Evolutionary conservation across 1,140 invertebrate species (phyloP).

Genomic region (Globodera ellingtonae): DNA sequence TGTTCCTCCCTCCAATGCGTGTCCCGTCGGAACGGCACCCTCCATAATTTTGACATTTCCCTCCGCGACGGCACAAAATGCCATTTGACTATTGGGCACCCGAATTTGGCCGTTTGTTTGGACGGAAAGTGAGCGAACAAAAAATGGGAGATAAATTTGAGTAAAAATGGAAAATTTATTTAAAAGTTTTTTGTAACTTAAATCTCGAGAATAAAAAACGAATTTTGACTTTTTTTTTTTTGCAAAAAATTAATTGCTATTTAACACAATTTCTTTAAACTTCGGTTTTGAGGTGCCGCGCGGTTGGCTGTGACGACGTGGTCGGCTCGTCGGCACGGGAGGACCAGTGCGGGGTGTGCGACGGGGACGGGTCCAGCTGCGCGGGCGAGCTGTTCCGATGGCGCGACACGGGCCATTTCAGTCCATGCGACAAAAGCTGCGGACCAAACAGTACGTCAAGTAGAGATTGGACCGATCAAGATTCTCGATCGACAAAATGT

Average conservation of each 20-base stretch:
- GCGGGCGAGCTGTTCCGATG: conserved; percentile 50
- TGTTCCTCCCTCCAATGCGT: not conserved
- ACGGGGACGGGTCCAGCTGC: conserved; percentile 52
- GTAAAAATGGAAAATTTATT: not conserved
- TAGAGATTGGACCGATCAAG: too few species aligned
- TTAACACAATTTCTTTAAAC: not conserved
- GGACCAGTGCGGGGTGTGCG: conserved; percentile 58
- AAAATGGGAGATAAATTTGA: too few species aligned
- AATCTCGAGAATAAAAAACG: too few species aligned
- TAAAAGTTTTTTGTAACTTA: not conserved
- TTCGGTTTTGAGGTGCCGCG: conserved; percentile 8
- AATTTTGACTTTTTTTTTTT: not conserved
- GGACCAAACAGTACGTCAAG: conserved; percentile 44
- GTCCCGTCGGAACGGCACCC: not conserved
- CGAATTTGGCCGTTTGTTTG: not conserved
- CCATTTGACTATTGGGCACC: not conserved
- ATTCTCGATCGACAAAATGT: too few species aligned
- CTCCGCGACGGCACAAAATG: conserved; percentile 5
- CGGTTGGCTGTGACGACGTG: conserved; percentile 55
- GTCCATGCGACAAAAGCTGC: conserved; percentile 53
- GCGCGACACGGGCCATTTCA: conserved; percentile 56
- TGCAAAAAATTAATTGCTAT: not conserved
- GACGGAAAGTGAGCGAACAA: not conserved
- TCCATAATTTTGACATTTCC: not conserved
- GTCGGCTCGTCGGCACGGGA: conserved; percentile 50